Conservation (phyloP, 2,113 vertebrate species). For the Campylomormyrus numenius region DNA sequence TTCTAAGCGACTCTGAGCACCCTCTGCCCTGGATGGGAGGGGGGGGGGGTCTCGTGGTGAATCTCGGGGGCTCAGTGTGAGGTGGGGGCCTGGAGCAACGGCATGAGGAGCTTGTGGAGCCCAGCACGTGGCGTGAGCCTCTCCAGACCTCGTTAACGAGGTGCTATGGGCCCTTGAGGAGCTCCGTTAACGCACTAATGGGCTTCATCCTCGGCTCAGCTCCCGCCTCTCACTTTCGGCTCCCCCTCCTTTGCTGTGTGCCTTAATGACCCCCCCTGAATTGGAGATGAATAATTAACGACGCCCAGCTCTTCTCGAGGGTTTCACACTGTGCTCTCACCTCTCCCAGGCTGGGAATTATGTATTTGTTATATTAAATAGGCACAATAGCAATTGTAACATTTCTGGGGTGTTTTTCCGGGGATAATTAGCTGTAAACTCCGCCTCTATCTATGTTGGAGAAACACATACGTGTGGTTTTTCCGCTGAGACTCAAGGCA, state of each 20-base stretch:
- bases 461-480: not conserved
- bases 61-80: not conserved
- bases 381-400: not conserved
- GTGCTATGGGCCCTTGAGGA: conserved; percentile 32
- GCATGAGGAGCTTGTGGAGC: conserved; percentile 19
- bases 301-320: conserved; percentile 4
- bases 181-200: conserved; percentile 37
- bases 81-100: not conserved
- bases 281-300: conserved; percentile 36
- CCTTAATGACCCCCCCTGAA: conserved; percentile 24
- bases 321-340: conserved; percentile 14
- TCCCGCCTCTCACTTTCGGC: conserved; percentile 35
- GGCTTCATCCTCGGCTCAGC: conserved; percentile 40
- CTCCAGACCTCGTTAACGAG: conserved; percentile 13
- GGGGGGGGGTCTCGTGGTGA: not conserved
- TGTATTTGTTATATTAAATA: not conserved
- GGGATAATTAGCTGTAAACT: not conserved
- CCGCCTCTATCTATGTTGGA: not conserved
- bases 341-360: not conserved
- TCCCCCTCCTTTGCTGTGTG: conserved; percentile 9
- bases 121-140: not conserved
- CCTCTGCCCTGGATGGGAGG: not conserved
- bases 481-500: not conserved
- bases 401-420: not conserved
- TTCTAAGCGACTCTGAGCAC: not conserved